Evolutionary conservation across 30 jellyfish, hydroid and myxozoan species (phyloP), one percentile per base, ranked within the genome.

Genomic region (Clytia hemisphaerica): DNA sequence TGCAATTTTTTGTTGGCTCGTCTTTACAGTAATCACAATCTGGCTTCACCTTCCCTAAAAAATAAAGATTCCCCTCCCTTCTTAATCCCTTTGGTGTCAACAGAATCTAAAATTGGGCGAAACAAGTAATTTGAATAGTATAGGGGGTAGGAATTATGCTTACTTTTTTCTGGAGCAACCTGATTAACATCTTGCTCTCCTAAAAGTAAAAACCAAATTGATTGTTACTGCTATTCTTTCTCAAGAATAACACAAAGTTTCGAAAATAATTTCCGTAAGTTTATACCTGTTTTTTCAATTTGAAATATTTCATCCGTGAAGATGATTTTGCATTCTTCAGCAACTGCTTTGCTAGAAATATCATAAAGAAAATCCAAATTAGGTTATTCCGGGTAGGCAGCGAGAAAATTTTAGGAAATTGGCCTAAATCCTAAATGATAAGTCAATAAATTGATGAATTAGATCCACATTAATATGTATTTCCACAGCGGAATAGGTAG

Each of bases 11-110:
- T 29, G 27, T 7, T 49, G 89, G 84, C 67, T 88, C 93, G 60
- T 88, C 97, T 68, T 80, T 80, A 75, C 97, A 88, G 29, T 69
- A 66, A 32, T 63, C 68, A 63, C 97, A 88, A 37, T 79, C 95
- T 10, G 94, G 97, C 67, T 72, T 76, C 10, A 71, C 93, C 61
- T 88, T 88, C 64, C 97, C 97, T 88, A 58, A 1, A 27, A 30
- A 37, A 22, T 38, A 54, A 48, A 7, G 44, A 3, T 21, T 1
- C 21, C 42, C n/a, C n/a, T n/a, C n/a, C n/a, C n/a, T n/a, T n/a
- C n/a, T n/a, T n/a, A n/a, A n/a, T n/a, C n/a, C n/a, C n/a, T n/a
- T n/a, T n/a, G n/a, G n/a, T n/a, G n/a, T n/a, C n/a, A n/a, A n/a
- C n/a, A n/a, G n/a, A n/a, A n/a, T n/a, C n/a, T n/a, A n/a, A n/a